Percentiles rank a stretch among this genome's conserved stretches.
Conservation (phyloP, 37 sponge, comb jelly and placozoan species). For the Amphimedon queenslandica region DNA sequence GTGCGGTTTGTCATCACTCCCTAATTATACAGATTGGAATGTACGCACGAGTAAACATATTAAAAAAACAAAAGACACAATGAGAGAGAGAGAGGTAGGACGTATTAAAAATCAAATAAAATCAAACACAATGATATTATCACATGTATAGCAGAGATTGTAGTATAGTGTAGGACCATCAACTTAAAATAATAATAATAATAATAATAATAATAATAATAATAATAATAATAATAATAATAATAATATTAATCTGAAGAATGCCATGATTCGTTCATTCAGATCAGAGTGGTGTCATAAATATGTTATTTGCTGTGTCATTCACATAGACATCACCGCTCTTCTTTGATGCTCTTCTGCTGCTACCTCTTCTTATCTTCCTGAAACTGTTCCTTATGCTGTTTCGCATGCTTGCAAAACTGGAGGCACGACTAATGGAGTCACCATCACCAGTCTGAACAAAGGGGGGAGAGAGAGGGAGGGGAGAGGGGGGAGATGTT, state of each 20-base stretch:
- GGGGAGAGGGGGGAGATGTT: too few relatives aligned
- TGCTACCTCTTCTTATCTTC: not conserved
- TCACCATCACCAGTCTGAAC: conserved; percentile 5
- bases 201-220: too few relatives aligned
- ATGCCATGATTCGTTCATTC: not conserved
- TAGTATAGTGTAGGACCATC: too few relatives aligned
- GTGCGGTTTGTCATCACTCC: too few relatives aligned
- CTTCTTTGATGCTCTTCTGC: not conserved
- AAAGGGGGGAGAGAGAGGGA: not conserved
- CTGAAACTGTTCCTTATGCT: conserved; percentile 1
- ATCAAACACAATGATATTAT: too few relatives aligned
- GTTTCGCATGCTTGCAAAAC: not conserved
- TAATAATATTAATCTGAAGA: too few relatives aligned
- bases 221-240: too few relatives aligned
- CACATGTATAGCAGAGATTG: too few relatives aligned
- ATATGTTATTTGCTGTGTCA: not conserved
- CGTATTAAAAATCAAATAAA: not conserved
- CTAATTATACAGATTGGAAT: too few relatives aligned
- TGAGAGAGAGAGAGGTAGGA: not conserved
- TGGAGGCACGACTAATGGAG: not conserved
- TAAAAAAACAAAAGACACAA: not conserved
- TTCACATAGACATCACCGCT: not conserved
- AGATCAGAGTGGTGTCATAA: conserved; percentile 7
- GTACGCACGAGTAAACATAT: too few relatives aligned
- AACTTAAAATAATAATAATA: too few relatives aligned